A percentile compares a stretch with the other conserved stretches of the same genome.
These are phyloP conservation scores for Odontocolon sp. DNA, from an alignment of 2,888 invertebrate genomes.

Conservation along the genomic window DNA sequence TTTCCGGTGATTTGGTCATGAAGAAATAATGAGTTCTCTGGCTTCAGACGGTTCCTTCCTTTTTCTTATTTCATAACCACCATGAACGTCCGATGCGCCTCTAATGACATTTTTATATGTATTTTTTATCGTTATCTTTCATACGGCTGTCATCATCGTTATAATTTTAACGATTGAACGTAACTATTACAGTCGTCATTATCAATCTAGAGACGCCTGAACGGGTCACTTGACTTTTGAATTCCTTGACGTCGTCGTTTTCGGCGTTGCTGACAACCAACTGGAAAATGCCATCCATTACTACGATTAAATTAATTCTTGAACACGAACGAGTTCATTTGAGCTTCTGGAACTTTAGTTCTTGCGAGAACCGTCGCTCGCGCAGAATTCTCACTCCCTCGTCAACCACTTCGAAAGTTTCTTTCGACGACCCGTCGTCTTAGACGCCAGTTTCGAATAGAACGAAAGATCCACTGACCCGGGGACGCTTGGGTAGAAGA, in stretches of 20 bases:
- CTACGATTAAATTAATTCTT: conserved; percentile 44
- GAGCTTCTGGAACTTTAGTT: conserved; percentile 9
- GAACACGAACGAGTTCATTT: conserved; percentile 49
- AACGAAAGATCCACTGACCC: conserved; percentile 36
- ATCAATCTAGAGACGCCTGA: not conserved
- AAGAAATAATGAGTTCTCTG: conserved; percentile 52
- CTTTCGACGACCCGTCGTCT: conserved; percentile 23
- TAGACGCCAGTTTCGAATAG: conserved; percentile 11
- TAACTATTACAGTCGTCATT: not conserved
- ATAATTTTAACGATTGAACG: no score
- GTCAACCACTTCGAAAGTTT: conserved; percentile 42
- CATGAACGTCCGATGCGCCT: not conserved
- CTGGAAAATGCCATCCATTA: conserved; percentile 41
- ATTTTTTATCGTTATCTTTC: not conserved
- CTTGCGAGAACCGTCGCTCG: conserved; percentile 33
- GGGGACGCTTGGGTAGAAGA: conserved; percentile 31
- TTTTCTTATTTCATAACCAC: conserved; percentile 10
- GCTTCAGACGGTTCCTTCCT: not conserved
- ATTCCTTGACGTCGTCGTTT: conserved; percentile 25
- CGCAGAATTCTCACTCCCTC: conserved; percentile 30
- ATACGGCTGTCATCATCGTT: not conserved
- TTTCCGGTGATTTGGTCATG: conserved; percentile 51
- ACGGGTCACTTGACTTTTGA: conserved; percentile 15
- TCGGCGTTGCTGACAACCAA: conserved; percentile 37
- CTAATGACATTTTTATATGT: conserved; percentile 18